Evolutionary conservation across 30 jellyfish, hydroid and myxozoan species (phyloP).

Genomic region (Turritopsis dohrnii): DNA sequence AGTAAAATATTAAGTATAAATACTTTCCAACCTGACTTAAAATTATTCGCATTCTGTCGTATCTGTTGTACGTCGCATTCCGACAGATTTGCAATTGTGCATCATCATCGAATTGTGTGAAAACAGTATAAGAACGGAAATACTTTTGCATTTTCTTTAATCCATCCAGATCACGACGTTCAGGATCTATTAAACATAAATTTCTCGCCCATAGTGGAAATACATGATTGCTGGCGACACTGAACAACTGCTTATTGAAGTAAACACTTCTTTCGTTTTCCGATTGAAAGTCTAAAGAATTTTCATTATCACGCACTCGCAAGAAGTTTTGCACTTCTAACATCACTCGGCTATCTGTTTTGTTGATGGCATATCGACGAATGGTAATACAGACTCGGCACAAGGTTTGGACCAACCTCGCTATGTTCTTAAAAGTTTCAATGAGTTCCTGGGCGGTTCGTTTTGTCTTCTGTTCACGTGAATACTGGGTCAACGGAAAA

Average conservation of each 20-base stretch:
- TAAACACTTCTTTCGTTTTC: neutral
- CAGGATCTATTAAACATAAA: neutral
- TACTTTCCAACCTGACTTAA: conserved; percentile 9
- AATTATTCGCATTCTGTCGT: conserved; percentile 13
- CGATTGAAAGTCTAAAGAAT: neutral
- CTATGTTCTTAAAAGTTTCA: neutral
- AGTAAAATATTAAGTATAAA: neutral
- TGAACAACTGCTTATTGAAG: neutral
- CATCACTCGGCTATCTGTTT: conserved; percentile 20
- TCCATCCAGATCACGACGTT: neutral
- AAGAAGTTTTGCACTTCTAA: conserved; percentile 10
- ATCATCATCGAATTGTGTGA: neutral
- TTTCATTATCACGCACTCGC: neutral
- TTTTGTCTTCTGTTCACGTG: neutral
- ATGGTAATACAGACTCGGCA: conserved; percentile 17
- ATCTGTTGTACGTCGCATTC: conserved; percentile 8
- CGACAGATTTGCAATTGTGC: neutral
- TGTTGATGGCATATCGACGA: conserved; percentile 24
- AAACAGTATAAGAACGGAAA: neutral
- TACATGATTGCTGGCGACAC: conserved; percentile 15
- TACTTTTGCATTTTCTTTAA: neutral
- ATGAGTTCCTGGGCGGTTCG: neutral
- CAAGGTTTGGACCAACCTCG: neutral
- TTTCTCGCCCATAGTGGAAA: conserved; percentile 22
- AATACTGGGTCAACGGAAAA: neutral